Percentiles rank a stretch among this genome's conserved stretches.
Conservation (phyloP, 2,113 vertebrate genomes). For the Phylloscopus trochilus region DNA sequence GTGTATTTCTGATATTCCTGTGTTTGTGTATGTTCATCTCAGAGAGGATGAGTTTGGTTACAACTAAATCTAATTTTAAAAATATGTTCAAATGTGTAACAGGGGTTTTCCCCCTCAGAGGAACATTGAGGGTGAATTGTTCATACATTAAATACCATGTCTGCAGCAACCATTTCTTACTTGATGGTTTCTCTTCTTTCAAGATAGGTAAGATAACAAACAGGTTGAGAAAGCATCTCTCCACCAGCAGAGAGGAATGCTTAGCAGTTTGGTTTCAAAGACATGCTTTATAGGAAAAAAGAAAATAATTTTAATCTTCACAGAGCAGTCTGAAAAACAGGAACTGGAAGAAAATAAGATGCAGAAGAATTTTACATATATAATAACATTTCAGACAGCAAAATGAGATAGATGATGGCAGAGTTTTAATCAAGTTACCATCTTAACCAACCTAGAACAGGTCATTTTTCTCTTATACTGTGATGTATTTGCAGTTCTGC, state of each 20-base stretch:
- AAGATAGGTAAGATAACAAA: background rate
- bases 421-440: background rate
- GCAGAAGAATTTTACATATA: background rate
- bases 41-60: background rate
- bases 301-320: background rate
- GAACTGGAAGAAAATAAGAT: background rate
- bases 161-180: background rate
- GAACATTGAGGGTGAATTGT: background rate
- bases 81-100: background rate
- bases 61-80: background rate
- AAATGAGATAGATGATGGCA: background rate
- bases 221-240: background rate
- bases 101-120: rapidly evolving
- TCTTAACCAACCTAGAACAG: background rate
- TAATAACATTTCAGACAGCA: background rate
- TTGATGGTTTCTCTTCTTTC: background rate
- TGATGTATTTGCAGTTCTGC: background rate
- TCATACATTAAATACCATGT: background rate
- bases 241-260: background rate
- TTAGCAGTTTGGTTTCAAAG: background rate
- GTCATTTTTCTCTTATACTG: background rate
- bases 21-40: background rate
- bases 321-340: background rate
- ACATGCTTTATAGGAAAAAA: background rate
- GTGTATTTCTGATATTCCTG: background rate